These are phyloP conservation scores for Hoplodrina ambigua DNA, from an alignment of 2,888 invertebrate species.

Conservation along the genomic window DNA sequence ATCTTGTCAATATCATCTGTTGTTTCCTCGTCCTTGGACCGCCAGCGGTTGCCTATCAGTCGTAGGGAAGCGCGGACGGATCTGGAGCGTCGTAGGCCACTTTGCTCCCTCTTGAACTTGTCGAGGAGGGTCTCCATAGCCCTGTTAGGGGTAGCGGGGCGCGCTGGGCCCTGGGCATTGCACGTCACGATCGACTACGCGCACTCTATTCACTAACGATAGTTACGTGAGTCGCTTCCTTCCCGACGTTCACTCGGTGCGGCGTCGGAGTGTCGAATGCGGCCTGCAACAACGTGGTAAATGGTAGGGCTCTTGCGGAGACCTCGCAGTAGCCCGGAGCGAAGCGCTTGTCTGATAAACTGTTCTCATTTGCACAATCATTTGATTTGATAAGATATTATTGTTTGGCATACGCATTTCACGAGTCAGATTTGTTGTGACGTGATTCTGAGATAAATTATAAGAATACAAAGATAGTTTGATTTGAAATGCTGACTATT, in stretches of 20 bases:
- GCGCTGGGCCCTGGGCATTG: constrained; percentile 86
- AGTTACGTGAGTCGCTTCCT: constrained; percentile 86
- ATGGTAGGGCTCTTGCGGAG: constrained; percentile 79
- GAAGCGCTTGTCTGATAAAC: constrained; percentile 78
- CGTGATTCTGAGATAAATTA: constrained; percentile 76
- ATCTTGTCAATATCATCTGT: constrained; percentile 78
- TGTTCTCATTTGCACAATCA: constrained; percentile 87
- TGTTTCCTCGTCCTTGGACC: constrained; percentile 84
- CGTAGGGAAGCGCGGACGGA: constrained; percentile 93
- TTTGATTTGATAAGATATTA: constrained; percentile 86
- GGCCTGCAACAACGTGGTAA: constrained; percentile 80
- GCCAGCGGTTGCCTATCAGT: constrained; percentile 92
- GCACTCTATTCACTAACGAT: constrained; percentile 88
- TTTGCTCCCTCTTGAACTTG: constrained; percentile 88
- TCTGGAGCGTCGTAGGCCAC: constrained; percentile 91
- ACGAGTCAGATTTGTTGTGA: constrained; percentile 85
- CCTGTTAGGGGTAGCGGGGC: constrained; percentile 83
- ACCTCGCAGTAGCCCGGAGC: constrained; percentile 76
- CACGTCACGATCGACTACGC: constrained; percentile 87
- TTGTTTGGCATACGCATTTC: constrained; percentile 84
- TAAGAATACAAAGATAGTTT: constrained; percentile 67
- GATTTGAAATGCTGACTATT: constrained; percentile 44
- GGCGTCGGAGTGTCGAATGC: constrained; percentile 84
- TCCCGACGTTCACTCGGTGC: constrained; percentile 87
- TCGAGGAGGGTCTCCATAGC: constrained; percentile 90